phyloP scores from a whole-genome alignment of 2,888 invertebrate species.

The Napeogenes inachia region DNA sequence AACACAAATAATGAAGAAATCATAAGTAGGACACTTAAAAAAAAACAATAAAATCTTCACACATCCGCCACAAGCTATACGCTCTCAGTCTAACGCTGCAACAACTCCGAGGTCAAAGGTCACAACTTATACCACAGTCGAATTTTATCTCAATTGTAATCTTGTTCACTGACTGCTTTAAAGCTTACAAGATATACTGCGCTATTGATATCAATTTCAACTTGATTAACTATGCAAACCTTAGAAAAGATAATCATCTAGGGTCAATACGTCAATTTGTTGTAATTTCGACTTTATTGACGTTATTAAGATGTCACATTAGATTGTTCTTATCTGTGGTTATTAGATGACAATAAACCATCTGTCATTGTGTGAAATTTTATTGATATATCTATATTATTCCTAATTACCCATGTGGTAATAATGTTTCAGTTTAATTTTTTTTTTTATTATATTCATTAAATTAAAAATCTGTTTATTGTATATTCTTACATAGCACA shows the following conservation, averaged over 20 bases:
- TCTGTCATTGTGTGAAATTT: not conserved
- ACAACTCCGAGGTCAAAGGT: slow-evolving; percentile 37
- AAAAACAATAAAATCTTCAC: no score
- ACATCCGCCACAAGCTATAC: no score
- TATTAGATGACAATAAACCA: slow-evolving; percentile 9
- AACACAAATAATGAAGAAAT: no score
- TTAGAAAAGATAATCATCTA: slow-evolving; percentile 22
- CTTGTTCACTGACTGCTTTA: slow-evolving; percentile 44
- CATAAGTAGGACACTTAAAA: no score
- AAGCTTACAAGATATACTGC: slow-evolving; percentile 45
- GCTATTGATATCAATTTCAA: slow-evolving; percentile 43
- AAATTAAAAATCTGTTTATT: no score
- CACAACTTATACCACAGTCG: slow-evolving; percentile 39
- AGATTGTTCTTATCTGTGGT: slow-evolving; percentile 1
- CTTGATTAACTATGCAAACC: slow-evolving; percentile 37
- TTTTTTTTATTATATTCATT: no score
- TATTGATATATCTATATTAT: not conserved
- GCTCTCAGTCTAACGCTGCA: not conserved
- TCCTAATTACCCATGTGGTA: not conserved
- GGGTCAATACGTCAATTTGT: slow-evolving; percentile 20
- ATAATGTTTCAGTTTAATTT: no score
- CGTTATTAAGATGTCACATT: slow-evolving; percentile 14
- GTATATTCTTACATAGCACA: no score
- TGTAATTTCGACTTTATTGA: slow-evolving; percentile 14
- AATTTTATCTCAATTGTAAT: slow-evolving; percentile 57